Conservation (phyloP, 2,113 vertebrate genomes). For the Asarcornis scutulata region DNA sequence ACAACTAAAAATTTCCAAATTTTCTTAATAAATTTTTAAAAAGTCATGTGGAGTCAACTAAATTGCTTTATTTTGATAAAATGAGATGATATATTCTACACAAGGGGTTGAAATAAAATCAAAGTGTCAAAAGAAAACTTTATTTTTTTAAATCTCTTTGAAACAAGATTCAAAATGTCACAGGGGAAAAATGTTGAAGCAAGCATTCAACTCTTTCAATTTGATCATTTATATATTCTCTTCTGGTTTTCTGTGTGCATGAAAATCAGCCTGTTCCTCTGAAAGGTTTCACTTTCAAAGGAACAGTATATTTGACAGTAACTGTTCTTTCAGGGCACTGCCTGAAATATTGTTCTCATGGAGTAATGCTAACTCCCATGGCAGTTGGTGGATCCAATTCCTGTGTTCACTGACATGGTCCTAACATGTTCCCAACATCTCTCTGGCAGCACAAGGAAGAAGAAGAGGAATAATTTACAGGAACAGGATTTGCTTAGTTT, state of each 20-base stretch:
- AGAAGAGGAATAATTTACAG: neutral
- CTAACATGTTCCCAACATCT: neutral
- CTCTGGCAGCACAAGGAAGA: neutral
- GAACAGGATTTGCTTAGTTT: neutral
- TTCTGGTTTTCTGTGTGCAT: neutral
- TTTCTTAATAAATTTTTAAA: neutral
- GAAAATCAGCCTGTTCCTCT: neutral
- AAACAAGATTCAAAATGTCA: slow-evolving; percentile 56
- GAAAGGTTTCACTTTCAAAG: neutral
- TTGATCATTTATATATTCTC: neutral
- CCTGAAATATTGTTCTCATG: neutral
- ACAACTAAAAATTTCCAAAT: neutral
- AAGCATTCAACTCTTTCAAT: slow-evolving; percentile 36
- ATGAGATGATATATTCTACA: slow-evolving; percentile 44
- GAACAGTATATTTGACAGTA: neutral
- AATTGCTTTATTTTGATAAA: slow-evolving; percentile 65
- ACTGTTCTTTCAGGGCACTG: neutral
- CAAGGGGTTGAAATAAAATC: slow-evolving; percentile 49
- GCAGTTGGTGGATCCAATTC: neutral
- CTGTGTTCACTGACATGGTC: neutral
- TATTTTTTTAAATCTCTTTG: slow-evolving; percentile 13
- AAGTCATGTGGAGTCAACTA: neutral
- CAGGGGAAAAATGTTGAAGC: slow-evolving; percentile 47
- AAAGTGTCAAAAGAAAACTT: slow-evolving; percentile 66
- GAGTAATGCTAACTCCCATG: neutral